phyloP scores from a whole-genome alignment of 1,140 invertebrate genomes.

The Helicoverpa armigera region DNA sequence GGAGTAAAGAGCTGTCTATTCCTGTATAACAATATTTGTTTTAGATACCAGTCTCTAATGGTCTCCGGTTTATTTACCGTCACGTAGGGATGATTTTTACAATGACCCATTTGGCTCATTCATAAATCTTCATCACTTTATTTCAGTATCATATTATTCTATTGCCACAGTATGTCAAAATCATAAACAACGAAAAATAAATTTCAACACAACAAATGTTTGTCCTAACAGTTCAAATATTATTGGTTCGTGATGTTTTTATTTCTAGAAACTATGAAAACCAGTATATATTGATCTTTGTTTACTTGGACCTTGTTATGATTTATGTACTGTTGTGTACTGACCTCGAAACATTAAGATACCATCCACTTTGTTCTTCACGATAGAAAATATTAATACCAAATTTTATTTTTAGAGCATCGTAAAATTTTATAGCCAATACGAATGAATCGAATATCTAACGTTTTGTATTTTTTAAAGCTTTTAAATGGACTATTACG shows the following conservation, averaged over 20 bases:
- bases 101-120: too few relatives aligned
- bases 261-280: background rate
- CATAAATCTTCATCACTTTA: too few relatives aligned
- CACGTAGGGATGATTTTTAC: too few relatives aligned
- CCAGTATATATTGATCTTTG: slow-evolving; percentile 21
- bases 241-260: background rate
- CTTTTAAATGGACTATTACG: background rate
- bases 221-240: background rate
- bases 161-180: background rate
- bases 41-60: too few relatives aligned
- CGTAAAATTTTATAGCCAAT: slow-evolving; percentile 2
- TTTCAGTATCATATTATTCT: background rate
- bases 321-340: slow-evolving; percentile 38
- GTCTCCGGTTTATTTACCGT: too few relatives aligned
- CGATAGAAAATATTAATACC: slow-evolving; percentile 13
- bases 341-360: slow-evolving; percentile 25
- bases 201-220: background rate
- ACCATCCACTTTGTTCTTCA: background rate
- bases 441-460: slow-evolving; percentile 4
- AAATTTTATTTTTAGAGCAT: slow-evolving; percentile 16
- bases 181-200: background rate
- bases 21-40: too few relatives aligned
- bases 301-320: slow-evolving; percentile 21
- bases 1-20: too few relatives aligned
- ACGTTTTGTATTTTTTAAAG: background rate